Evolutionary conservation across 2,113 vertebrate genomes (phyloP), one percentile per base, ranked within the genome.

Genomic region (Ginglymostoma cirratum): DNA sequence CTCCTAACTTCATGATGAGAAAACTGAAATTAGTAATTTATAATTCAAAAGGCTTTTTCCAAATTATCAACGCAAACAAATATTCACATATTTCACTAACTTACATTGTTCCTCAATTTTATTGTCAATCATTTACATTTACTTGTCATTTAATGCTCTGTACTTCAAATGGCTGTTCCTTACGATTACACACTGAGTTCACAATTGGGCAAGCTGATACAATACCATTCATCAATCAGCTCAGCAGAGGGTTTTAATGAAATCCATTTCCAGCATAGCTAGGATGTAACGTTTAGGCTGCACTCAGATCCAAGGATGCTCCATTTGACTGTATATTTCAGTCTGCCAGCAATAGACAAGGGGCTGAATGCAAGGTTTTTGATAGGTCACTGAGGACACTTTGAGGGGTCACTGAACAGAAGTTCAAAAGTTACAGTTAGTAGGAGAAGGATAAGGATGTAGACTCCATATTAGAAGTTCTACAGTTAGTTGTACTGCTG

Each of bases 1-100:
- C 98, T 83, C 99, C 99, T 96, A 98, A 97, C 99, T 99, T 96
- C 92, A 85, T 96, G 65, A 96, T 96, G 0, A 96, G 48, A 69
- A 78, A 0, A 90, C 65, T 21, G 70, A 27, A 90, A 70, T 65
- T 52, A 76, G 34, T n/a, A 52, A 27, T 21, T 19, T 66, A 65
- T 45, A 72, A 38, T 94, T 42, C 42, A 10, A 65, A 72, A 45
- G 24, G 55, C 55, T 61, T 14, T 67, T 55, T 90, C 61, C 2
- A 21, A 34, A 48, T 89, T 52, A 87, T 24, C 19, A 93, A 42
- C n/a, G 61, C 34, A 93, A 5, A n/a, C 65, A 66, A 66, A 66
- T 66, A 67, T 66, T 14, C 65, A n/a, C 27, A 38, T 38, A n/a
- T 34, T 92, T 61, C 34, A 67, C 2, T 65, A 93, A 23, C 23